These are phyloP conservation scores for Aspidiotus destructor DNA, from an alignment of 2,888 invertebrate species.

Conservation along the genomic window DNA sequence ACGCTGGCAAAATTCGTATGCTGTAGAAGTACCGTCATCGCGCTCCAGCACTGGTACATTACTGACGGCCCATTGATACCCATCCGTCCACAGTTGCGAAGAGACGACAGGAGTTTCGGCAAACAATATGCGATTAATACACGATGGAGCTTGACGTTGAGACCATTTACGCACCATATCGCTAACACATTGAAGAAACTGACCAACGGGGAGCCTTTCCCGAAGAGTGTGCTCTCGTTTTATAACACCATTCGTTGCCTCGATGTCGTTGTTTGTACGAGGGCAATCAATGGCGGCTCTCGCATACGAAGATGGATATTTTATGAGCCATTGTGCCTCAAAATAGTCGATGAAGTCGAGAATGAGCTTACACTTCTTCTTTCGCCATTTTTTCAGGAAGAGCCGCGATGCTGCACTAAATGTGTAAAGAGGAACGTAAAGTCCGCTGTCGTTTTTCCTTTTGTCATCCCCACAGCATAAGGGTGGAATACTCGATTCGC, in stretches of 20 bases:
- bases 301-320: constrained; percentile 3
- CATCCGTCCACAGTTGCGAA: neutral
- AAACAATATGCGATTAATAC: neutral
- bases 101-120: neutral
- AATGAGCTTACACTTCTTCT: neutral
- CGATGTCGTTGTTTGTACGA: constrained; percentile 12
- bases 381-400: constrained; percentile 4
- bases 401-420: constrained; percentile 8
- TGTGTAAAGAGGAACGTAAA: constrained; percentile 7
- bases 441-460: neutral
- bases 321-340: constrained; percentile 5
- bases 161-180: no score
- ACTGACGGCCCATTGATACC: neutral
- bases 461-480: neutral
- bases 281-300: constrained; percentile 10
- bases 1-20: no score
- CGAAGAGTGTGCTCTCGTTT: no score
- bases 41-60: no score
- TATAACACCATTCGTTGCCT: constrained; percentile 13
- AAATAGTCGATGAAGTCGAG: constrained; percentile 13
- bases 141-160: neutral
- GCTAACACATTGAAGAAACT: no score
- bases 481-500: neutral
- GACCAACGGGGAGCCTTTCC: no score
- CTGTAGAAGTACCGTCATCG: no score